Conservation (phyloP, 2,888 invertebrate genomes). For the Lumbricus terrestris region DNA sequence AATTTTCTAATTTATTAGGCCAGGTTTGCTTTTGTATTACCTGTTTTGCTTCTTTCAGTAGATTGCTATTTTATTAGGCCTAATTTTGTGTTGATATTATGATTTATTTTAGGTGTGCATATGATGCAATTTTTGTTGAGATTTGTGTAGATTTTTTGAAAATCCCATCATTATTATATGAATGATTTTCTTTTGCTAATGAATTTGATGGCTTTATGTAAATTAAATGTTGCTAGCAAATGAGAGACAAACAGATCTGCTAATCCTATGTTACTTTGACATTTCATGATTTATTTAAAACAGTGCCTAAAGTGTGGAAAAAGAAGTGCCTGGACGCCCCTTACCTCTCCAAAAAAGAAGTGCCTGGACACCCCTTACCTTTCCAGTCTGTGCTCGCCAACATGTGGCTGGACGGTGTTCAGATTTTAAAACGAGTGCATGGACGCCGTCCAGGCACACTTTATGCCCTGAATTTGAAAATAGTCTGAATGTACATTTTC, state of each 20-base stretch:
- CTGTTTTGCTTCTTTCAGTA: not conserved
- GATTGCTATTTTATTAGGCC: not conserved
- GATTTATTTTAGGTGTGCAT: not conserved
- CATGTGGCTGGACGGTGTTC: no score
- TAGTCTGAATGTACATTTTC: not conserved
- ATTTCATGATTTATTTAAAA: no score
- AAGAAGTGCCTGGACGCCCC: no score
- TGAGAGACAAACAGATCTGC: not conserved
- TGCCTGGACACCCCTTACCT: no score
- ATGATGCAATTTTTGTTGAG: not conserved
- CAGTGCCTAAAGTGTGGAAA: no score
- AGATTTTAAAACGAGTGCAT: no score
- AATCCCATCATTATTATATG: not conserved
- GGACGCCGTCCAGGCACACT: no score
- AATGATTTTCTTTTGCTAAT: not conserved
- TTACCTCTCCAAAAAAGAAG: no score
- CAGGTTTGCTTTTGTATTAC: not conserved
- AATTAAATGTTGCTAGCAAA: not conserved
- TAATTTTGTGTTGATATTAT: not conserved
- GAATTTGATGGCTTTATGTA: not conserved
- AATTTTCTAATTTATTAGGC: not conserved
- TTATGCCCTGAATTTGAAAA: no score
- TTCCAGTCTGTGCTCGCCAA: no score
- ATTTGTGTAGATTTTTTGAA: not conserved
- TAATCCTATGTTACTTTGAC: not conserved